Conservation (phyloP, 1,140 invertebrate genomes). For the Heliconius himera region DNA sequence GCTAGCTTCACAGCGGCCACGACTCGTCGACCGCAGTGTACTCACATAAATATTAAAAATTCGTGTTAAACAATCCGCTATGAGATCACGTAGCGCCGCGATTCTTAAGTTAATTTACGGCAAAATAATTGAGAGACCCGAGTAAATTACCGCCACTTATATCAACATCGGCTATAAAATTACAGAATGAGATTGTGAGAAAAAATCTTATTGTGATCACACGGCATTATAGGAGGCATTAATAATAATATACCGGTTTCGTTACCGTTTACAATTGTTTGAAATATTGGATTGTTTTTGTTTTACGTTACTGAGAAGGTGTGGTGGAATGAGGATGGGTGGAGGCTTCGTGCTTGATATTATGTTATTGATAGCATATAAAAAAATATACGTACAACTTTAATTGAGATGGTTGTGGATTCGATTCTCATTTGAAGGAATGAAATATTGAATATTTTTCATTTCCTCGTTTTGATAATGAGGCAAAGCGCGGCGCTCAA, state of each 20-base stretch:
- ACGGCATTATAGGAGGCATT: conserved; percentile 31
- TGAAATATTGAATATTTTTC: no score
- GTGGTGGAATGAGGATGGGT: background rate
- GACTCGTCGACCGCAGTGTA: background rate
- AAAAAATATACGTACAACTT: no score
- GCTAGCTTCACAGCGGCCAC: no score
- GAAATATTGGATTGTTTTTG: conserved; percentile 14
- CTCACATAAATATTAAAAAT: conserved; percentile 48
- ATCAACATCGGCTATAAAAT: conserved; percentile 42
- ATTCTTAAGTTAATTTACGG: conserved; percentile 61
- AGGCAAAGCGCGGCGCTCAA: no score
- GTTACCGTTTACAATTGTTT: conserved; percentile 14
- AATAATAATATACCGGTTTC: conserved; percentile 21
- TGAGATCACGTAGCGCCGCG: conserved; percentile 54
- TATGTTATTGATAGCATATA: no score
- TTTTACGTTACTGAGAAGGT: conserved; percentile 9
- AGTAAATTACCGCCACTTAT: conserved; percentile 45
- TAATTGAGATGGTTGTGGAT: no score
- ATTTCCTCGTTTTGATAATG: no score
- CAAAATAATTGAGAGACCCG: conserved; percentile 59
- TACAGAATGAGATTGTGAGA: conserved; percentile 37
- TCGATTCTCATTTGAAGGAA: no score
- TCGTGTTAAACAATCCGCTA: conserved; percentile 51
- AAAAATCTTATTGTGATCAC: conserved; percentile 40
- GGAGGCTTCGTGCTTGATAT: background rate